These are phyloP conservation scores for Lithobius niger DNA, from an alignment of 1,140 invertebrate species.

Conservation along the genomic window DNA sequence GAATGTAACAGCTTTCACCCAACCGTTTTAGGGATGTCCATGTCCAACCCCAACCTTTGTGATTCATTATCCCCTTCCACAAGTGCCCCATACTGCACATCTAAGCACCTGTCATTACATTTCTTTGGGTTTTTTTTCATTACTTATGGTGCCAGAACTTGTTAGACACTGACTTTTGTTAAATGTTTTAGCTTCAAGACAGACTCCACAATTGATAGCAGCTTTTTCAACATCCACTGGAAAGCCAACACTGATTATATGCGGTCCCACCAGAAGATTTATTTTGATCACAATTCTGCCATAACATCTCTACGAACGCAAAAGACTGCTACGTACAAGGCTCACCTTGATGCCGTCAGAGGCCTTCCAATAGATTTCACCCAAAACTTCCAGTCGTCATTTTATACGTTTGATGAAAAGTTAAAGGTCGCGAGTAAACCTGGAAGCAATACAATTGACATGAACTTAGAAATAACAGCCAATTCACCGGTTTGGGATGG, in stretches of 20 bases:
- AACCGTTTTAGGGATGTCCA: no score
- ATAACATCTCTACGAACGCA: background rate
- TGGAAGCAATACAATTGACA: background rate
- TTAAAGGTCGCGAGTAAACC: background rate
- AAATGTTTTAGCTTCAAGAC: constrained; percentile 1
- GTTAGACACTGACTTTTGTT: no score
- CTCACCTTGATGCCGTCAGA: background rate
- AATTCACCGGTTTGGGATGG: background rate
- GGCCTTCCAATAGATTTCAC: background rate
- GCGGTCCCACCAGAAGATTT: background rate
- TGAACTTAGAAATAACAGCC: background rate
- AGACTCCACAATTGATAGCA: background rate
- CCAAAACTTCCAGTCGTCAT: background rate
- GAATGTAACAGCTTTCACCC: no score
- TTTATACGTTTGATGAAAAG: background rate
- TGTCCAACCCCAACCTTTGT: no score
- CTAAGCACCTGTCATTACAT: no score
- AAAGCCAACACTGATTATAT: background rate
- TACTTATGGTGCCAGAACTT: no score
- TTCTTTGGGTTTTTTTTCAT: background rate
- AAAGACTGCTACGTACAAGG: background rate
- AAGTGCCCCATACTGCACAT: no score
- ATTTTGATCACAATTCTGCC: background rate
- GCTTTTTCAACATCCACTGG: background rate
- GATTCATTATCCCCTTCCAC: no score